Conservation (phyloP, 1,140 invertebrate species). For the Ceratina australensis region DNA sequence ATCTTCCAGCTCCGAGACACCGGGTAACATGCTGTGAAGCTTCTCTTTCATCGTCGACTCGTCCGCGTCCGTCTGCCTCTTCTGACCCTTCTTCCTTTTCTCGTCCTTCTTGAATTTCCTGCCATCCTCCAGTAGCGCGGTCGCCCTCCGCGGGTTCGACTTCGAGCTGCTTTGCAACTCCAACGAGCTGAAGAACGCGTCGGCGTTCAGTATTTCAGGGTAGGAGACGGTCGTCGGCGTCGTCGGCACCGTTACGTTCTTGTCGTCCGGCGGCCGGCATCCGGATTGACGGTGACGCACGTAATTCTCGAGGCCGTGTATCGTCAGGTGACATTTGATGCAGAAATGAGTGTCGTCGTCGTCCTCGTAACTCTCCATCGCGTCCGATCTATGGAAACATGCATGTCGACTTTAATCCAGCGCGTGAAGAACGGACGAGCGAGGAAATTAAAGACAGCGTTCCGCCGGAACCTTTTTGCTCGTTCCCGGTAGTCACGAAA, state of each 20-base stretch:
- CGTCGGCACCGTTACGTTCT: constrained; percentile 62
- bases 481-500: not conserved
- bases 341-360: constrained; percentile 91
- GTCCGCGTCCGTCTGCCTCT: constrained; percentile 56
- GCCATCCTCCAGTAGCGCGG: constrained; percentile 69
- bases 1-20: constrained; percentile 73
- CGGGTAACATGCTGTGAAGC: constrained; percentile 66
- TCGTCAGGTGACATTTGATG: constrained; percentile 90
- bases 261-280: constrained; percentile 75
- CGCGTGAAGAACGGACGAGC: not conserved
- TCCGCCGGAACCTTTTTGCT: not conserved
- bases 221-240: constrained; percentile 74
- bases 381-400: not conserved
- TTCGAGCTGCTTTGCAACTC: constrained; percentile 89
- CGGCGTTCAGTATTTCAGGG: constrained; percentile 84
- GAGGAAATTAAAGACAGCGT: not conserved
- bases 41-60: constrained; percentile 65
- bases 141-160: constrained; percentile 74
- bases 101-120: constrained; percentile 77
- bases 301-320: constrained; percentile 90
- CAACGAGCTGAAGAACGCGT: constrained; percentile 91
- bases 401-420: too few species aligned
- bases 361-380: constrained; percentile 81
- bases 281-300: constrained; percentile 87
- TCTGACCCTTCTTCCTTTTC: constrained; percentile 59